Conservation (phyloP, 2,113 vertebrate species). For the Lampris megalopsis region DNA sequence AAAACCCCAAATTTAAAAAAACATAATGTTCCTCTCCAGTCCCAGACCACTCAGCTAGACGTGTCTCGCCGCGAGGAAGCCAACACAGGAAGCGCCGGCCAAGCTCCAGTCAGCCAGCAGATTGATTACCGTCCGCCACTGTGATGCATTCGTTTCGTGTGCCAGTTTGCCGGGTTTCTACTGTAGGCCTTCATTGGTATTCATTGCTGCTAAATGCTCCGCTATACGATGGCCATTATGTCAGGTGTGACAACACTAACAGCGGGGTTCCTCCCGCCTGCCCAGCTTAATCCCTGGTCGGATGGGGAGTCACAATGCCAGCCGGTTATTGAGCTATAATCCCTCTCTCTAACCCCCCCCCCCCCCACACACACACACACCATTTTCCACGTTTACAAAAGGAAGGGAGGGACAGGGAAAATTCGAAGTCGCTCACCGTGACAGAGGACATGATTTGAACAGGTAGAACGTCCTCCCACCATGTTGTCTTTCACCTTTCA, state of each 20-base stretch:
- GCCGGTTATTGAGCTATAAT: conserved; percentile 65
- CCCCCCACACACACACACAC: neutral
- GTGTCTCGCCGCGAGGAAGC: conserved; percentile 27
- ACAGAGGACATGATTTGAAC: conserved; percentile 28
- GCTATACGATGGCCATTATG: conserved; percentile 67
- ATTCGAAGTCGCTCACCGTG: conserved; percentile 18
- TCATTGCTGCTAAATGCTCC: conserved; percentile 72
- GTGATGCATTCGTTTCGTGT: conserved; percentile 74
- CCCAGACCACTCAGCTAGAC: conserved; percentile 21
- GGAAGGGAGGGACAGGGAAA: conserved; percentile 47
- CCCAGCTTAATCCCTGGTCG: conserved; percentile 61
- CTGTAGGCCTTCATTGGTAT: conserved; percentile 66
- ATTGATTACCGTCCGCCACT: conserved; percentile 65
- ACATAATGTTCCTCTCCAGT: neutral
- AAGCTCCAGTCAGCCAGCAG: conserved; percentile 61
- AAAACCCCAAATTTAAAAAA: neutral
- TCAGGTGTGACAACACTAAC: conserved; percentile 56
- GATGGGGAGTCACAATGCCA: conserved; percentile 49
- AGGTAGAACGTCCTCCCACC: conserved; percentile 21
- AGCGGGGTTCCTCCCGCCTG: conserved; percentile 29
- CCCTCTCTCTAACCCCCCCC: conserved; percentile 42
- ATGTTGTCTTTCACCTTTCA: too few species aligned
- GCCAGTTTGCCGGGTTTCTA: conserved; percentile 60
- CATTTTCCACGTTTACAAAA: conserved; percentile 42
- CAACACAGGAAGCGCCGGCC: conserved; percentile 44